These are phyloP conservation scores for Xenus cinereus DNA, from an alignment of 2,113 vertebrate species.

Conservation along the genomic window DNA sequence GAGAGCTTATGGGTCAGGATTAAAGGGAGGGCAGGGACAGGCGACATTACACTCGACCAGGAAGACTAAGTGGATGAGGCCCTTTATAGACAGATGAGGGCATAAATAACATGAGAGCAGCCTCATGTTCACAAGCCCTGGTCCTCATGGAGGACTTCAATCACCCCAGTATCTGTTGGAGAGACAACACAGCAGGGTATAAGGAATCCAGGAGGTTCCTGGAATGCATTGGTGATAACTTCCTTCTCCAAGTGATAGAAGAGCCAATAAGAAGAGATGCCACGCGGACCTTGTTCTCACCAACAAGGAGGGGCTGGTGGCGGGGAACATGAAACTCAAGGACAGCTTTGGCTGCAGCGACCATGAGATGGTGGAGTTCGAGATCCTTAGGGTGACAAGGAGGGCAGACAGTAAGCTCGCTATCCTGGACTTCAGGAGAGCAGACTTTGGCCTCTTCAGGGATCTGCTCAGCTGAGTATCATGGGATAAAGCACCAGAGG, in stretches of 20 bases:
- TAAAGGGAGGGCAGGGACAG: neutral
- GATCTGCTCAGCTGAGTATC: neutral
- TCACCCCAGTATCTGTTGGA: neutral
- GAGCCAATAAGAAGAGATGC: neutral
- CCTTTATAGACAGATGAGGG: neutral
- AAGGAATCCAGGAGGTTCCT: neutral
- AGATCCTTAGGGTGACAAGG: neutral
- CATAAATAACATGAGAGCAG: neutral
- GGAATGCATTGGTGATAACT: neutral
- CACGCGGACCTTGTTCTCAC: neutral
- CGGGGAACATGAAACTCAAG: neutral
- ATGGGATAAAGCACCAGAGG: neutral
- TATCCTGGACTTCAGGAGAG: neutral
- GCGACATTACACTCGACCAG: neutral
- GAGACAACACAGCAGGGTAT: neutral
- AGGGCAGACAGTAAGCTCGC: neutral
- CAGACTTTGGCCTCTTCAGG: neutral
- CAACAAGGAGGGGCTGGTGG: neutral
- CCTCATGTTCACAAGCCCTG: neutral
- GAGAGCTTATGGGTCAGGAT: neutral
- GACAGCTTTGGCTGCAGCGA: neutral
- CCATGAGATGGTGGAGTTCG: neutral
- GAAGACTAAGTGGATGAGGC: neutral
- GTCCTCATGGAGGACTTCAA: neutral
- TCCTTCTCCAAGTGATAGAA: neutral